A percentile compares a stretch with the other conserved stretches of the same genome.
phyloP scores from a whole-genome alignment of 2,797 vertebrate genomes.

The Pygocentrus nattereri region DNA sequence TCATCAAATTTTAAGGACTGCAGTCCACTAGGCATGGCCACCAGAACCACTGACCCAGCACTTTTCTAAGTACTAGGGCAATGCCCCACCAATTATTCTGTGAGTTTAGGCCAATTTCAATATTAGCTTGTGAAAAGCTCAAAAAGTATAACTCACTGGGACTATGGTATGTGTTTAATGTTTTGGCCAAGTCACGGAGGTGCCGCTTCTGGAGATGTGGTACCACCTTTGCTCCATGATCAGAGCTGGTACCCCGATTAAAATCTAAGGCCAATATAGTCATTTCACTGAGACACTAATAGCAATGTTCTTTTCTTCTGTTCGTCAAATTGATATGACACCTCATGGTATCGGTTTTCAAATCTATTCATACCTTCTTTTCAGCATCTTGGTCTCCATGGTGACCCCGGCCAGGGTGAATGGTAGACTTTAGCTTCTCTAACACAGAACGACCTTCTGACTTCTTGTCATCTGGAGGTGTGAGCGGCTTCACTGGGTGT shows the following conservation, averaged over 20 bases:
- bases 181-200: too few relatives aligned
- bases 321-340: too few relatives aligned
- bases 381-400: constrained; percentile 76
- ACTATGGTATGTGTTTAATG: too few relatives aligned
- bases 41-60: background rate
- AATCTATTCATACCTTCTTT: constrained; percentile 63
- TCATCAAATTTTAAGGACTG: background rate
- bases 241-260: too few relatives aligned
- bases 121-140: too few relatives aligned
- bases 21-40: background rate
- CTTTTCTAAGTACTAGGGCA: background rate
- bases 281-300: background rate
- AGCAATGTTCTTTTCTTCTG: too few relatives aligned
- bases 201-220: background rate
- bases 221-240: background rate
- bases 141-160: too few relatives aligned
- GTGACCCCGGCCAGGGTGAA: constrained; percentile 78
- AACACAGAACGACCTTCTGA: constrained; percentile 81
- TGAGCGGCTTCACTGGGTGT: constrained; percentile 94
- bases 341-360: too few relatives aligned
- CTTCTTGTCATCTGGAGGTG: constrained; percentile 80
- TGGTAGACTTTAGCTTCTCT: constrained; percentile 87
- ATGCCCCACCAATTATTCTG: background rate
- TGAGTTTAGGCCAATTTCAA: background rate
- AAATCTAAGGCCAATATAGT: background rate